Evolutionary conservation across 2,888 invertebrate genomes (phyloP).

Genomic region (Girardia tigrina): DNA sequence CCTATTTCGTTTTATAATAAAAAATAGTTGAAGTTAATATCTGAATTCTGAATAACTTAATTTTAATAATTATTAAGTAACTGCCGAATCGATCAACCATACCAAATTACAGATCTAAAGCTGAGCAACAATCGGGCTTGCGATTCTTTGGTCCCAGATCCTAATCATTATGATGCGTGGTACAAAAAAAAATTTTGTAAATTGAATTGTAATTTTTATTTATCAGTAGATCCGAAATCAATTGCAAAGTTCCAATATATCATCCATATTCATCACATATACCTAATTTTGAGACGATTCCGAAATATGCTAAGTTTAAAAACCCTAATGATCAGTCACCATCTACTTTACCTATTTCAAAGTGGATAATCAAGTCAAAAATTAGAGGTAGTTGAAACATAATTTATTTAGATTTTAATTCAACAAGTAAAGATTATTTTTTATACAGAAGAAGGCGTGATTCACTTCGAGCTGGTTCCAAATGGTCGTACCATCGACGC

Average conservation of each 20-base stretch:
- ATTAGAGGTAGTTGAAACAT: not conserved
- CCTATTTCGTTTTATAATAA: too few species aligned
- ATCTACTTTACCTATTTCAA: not conserved
- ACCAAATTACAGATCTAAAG: not conserved
- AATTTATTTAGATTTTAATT: too few species aligned
- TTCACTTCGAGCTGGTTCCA: too few species aligned
- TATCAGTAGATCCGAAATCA: not conserved
- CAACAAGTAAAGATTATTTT: too few species aligned
- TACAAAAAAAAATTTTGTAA: not conserved
- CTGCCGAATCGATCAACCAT: not conserved
- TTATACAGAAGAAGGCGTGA: too few species aligned
- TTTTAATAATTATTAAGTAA: not conserved
- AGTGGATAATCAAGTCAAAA: not conserved
- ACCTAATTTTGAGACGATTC: not conserved
- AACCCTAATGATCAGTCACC: not conserved
- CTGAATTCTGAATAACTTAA: not conserved
- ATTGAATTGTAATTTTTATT: not conserved
- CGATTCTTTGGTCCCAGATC: not conserved
- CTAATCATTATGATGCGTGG: not conserved
- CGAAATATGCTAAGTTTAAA: not conserved
- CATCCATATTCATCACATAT: slow-evolving; percentile 23
- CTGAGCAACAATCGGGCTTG: not conserved
- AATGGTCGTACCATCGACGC: too few species aligned
- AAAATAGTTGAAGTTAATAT: too few species aligned
- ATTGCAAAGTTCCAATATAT: not conserved